Evolutionary conservation across 2,888 invertebrate species (phyloP).

Genomic region (Uropetala carovei): DNA sequence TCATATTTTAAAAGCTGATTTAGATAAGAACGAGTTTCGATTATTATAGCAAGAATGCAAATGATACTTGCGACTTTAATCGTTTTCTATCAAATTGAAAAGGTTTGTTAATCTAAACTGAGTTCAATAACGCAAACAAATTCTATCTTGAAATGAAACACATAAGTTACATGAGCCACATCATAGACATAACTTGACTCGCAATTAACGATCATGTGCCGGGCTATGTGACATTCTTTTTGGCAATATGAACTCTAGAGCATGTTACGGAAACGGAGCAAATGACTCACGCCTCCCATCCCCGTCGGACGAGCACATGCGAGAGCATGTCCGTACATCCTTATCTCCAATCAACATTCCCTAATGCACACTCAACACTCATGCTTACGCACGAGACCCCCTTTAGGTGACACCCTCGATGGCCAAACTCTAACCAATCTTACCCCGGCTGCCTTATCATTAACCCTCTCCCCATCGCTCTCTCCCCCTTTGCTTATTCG

Average conservation of each 20-base stretch:
- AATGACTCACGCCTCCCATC: neutral
- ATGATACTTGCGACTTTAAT: too few relatives aligned
- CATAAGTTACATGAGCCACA: too few relatives aligned
- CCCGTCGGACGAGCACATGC: slow-evolving; percentile 38
- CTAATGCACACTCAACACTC: neutral
- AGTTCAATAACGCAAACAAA: too few relatives aligned
- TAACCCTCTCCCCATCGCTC: neutral
- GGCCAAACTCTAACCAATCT: slow-evolving; percentile 7
- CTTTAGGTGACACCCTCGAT: neutral
- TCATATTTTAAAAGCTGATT: too few relatives aligned
- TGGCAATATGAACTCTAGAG: neutral
- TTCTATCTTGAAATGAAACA: too few relatives aligned
- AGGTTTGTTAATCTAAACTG: too few relatives aligned
- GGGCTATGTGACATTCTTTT: neutral
- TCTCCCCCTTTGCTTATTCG: neutral
- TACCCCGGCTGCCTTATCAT: neutral
- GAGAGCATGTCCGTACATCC: neutral
- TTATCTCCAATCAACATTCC: slow-evolving; percentile 10
- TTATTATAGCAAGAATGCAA: too few relatives aligned
- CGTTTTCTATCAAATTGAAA: too few relatives aligned
- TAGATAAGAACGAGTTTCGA: too few relatives aligned
- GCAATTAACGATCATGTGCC: neutral
- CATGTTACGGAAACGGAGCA: neutral
- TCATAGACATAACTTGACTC: neutral
- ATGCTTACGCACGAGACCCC: neutral